Evolutionary conservation across 2,113 vertebrate species (phyloP), one percentile per base, ranked within the genome.

Genomic region (Laterallus jamaicensis): DNA sequence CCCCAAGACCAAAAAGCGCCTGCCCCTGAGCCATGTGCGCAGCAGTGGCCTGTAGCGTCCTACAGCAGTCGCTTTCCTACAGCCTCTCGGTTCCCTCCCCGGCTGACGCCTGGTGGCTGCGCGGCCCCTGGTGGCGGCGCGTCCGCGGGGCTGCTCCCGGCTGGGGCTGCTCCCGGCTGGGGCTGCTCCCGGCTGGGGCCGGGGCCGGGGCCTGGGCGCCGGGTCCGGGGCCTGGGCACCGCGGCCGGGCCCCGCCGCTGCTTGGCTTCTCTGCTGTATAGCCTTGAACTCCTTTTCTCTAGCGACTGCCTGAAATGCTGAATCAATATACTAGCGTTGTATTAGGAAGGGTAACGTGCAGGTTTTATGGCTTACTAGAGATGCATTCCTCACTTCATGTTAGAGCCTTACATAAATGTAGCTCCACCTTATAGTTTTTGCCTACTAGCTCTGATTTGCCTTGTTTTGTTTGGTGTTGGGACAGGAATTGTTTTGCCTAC

Each of bases 111-210:
- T 49, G 92, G 74, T 54, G 47, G 16, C 54, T 82, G 52, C 10
- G 87, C 79, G 97, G 89, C 97, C 97, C 79, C 97, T 97, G 96
- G 95, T 97, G 98, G 98, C 82, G 62, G 54, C 55, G 20, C 5
- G 6, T 22, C 70, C 28, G 11, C 35, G 67, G 93, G 77, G 15
- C 52, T 3, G 3, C 21, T 62, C 54, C 55, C 37, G 1, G 40
- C 40, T 40, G 11, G 40, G 40, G 15, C 52, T 3, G 3, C 21
- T 62, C 54, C 55, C 37, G 1, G 40, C 40, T 40, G 67, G 93
- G 77, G 15, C 52, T 3, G 3, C 21, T 62, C 54, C 55, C 35
- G 44, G 44, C 17, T 19, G 44, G 44, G 44, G 44, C 42, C 14
- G 42, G 42, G 12, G 15, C 42, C 42, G 40, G 40, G 40, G 40